A percentile compares a stretch with the other conserved stretches of the same genome.
Conservation (phyloP, 2,113 vertebrate species). For the Chamaetylas fuelleborni region DNA sequence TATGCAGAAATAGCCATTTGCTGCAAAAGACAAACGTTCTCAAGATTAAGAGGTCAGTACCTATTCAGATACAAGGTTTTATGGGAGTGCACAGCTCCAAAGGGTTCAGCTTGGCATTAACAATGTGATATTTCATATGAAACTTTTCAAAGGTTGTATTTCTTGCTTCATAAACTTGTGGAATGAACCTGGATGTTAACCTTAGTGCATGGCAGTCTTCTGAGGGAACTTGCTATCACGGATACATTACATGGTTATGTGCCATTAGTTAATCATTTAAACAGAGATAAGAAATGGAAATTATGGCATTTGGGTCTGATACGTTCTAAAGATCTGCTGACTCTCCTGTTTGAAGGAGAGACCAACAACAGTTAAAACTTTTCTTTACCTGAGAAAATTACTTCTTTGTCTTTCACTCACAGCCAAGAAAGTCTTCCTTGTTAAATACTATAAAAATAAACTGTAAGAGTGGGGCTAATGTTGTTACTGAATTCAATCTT, state of each 20-base stretch:
- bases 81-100: conserved; percentile 2
- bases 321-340: conserved; percentile 37
- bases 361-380: conserved; percentile 27
- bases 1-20: conserved; percentile 1
- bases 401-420: background rate
- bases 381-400: background rate
- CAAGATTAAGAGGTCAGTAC: conserved; percentile 20
- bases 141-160: conserved; percentile 62
- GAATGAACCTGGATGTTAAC: conserved; percentile 62
- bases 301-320: conserved; percentile 33
- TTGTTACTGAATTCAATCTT: background rate
- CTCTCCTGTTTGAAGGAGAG: conserved; percentile 13
- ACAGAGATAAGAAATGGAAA: conserved; percentile 57
- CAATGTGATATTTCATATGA: conserved; percentile 40
- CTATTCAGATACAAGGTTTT: conserved; percentile 7
- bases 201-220: background rate
- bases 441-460: background rate
- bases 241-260: conserved; percentile 52
- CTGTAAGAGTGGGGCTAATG: background rate
- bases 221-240: background rate
- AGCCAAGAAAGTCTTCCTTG: background rate
- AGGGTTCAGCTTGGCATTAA: conserved; percentile 40
- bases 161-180: conserved; percentile 65
- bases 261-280: conserved; percentile 66
- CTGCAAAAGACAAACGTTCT: background rate